Conservation (phyloP, 2,888 invertebrate genomes). For the Creontiades dilutus region DNA sequence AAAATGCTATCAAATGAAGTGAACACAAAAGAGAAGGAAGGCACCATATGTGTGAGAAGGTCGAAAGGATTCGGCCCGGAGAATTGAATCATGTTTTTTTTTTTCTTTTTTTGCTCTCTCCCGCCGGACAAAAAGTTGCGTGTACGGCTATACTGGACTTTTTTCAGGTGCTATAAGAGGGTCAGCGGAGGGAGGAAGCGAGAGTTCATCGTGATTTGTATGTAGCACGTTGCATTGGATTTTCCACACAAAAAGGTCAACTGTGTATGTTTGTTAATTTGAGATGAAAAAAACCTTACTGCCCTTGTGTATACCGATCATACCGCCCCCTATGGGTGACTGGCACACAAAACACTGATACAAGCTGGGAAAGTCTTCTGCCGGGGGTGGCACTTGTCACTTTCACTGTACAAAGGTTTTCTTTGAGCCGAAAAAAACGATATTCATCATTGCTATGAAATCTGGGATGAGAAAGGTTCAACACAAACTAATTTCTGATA, state of each 20-base stretch:
- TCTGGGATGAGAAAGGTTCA: no score
- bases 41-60: slow-evolving; percentile 36
- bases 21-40: slow-evolving; percentile 65
- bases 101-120: neutral
- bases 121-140: neutral
- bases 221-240: slow-evolving; percentile 4
- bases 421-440: no score
- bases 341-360: no score
- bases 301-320: no score
- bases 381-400: no score
- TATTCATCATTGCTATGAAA: no score
- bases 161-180: slow-evolving; percentile 38
- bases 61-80: slow-evolving; percentile 14
- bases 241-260: neutral
- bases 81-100: slow-evolving; percentile 56
- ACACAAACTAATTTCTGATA: no score
- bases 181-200: neutral
- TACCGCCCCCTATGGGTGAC: no score
- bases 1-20: slow-evolving; percentile 68
- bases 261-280: neutral
- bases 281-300: neutral
- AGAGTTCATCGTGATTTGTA: slow-evolving; percentile 42
- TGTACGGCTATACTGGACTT: neutral
- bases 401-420: no score
- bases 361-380: no score